These are phyloP conservation scores for Oryzias melastigma DNA, from an alignment of 2,113 vertebrate genomes.

Conservation along the genomic window DNA sequence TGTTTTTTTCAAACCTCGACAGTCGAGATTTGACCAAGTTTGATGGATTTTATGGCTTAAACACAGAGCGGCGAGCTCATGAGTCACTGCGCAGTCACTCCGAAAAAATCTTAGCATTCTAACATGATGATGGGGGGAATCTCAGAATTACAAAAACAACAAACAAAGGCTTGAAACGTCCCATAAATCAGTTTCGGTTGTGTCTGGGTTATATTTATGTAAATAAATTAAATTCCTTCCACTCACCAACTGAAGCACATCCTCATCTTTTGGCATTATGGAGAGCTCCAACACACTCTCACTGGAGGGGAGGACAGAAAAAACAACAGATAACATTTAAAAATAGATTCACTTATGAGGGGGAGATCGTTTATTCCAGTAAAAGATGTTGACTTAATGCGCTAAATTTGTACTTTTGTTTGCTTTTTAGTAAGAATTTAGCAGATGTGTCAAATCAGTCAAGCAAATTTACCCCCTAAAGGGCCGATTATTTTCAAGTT, in stretches of 20 bases:
- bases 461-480: too few relatives aligned
- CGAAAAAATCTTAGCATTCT: constrained; percentile 45
- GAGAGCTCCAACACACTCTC: constrained; percentile 91
- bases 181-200: not conserved
- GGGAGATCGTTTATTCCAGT: not conserved
- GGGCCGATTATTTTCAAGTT: too few relatives aligned
- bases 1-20: not conserved
- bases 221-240: constrained; percentile 2
- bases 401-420: accelerated
- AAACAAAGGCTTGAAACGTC: not conserved
- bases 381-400: not conserved
- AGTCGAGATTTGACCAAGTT: constrained; percentile 10
- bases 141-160: not conserved
- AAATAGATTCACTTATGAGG: not conserved
- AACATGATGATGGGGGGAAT: constrained; percentile 15
- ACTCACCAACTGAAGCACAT: constrained; percentile 97
- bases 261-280: constrained; percentile 98
- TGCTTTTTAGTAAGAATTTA: not conserved
- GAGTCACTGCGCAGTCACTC: constrained; percentile 41
- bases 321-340: not conserved
- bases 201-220: not conserved
- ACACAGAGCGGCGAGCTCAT: constrained; percentile 33
- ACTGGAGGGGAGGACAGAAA: constrained; percentile 65
- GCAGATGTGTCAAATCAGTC: too few relatives aligned
- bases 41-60: constrained; percentile 50